Percentiles rank a stretch among this genome's conserved stretches.
Evolutionary conservation across 2,797 vertebrate species (phyloP).

Genomic region (Rhynchotus rufescens): DNA sequence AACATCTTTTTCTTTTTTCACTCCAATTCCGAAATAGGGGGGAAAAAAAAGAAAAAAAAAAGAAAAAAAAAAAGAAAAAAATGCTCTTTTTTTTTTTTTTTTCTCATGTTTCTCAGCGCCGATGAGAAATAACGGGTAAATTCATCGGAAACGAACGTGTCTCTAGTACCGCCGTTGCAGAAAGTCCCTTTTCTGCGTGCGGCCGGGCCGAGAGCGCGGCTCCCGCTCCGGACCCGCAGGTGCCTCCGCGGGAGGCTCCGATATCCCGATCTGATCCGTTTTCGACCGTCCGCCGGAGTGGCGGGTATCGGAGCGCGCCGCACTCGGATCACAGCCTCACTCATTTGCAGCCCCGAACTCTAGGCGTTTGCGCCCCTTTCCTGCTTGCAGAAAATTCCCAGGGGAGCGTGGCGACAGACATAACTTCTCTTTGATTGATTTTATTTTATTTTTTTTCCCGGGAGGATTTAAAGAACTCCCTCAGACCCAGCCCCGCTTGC

Average conservation of each 20-base stretch:
- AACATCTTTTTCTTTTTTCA: not conserved
- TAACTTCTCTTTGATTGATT: not conserved
- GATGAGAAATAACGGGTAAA: not conserved
- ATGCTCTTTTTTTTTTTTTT: too few relatives aligned
- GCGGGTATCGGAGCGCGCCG: too few relatives aligned
- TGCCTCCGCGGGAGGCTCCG: not conserved
- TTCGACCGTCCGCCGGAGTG: not conserved
- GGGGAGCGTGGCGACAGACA: too few relatives aligned
- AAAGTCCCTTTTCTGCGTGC: not conserved
- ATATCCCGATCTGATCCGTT: not conserved
- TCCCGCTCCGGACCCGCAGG: not conserved
- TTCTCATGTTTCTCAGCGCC: not conserved
- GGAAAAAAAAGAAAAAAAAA: not conserved
- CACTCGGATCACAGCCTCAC: not conserved
- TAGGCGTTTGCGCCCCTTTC: not conserved
- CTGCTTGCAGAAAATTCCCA: not conserved
- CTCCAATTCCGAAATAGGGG: not conserved
- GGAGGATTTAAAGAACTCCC: not conserved
- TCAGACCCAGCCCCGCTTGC: not conserved
- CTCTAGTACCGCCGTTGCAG: accelerated
- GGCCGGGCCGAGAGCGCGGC: not conserved
- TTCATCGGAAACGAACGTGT: not conserved
- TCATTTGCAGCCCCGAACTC: not conserved
- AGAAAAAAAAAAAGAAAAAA: too few relatives aligned
- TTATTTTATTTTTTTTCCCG: not conserved